phyloP scores from a whole-genome alignment of 2,888 invertebrate genomes.

The Cheilosia pagana region DNA sequence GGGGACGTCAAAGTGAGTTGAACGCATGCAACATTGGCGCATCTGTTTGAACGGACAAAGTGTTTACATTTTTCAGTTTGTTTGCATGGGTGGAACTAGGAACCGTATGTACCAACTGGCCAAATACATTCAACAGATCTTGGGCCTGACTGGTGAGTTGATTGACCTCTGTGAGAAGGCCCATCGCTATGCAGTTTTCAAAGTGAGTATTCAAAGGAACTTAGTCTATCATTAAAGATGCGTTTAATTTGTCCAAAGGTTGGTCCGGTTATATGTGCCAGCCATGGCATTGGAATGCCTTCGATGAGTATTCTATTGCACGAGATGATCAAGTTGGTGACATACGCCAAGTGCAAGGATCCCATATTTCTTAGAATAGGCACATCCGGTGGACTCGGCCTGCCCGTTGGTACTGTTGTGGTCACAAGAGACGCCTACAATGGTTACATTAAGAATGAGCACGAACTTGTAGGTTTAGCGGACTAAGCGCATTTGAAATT shows the following conservation, averaged over 20 bases:
- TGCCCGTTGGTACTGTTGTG: slow-evolving; percentile 95
- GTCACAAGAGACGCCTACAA: slow-evolving; percentile 96
- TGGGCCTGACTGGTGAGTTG: slow-evolving; percentile 91
- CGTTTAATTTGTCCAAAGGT: slow-evolving; percentile 74
- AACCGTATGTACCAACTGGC: slow-evolving; percentile 96
- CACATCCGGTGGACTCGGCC: slow-evolving; percentile 96
- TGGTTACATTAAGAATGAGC: slow-evolving; percentile 90
- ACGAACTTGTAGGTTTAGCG: slow-evolving; percentile 91
- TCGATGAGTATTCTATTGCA: slow-evolving; percentile 98
- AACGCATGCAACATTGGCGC: not conserved
- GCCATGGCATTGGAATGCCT: slow-evolving; percentile 98
- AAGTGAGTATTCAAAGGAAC: slow-evolving; percentile 86
- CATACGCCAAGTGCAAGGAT: slow-evolving; percentile 93
- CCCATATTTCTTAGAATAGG: slow-evolving; percentile 96
- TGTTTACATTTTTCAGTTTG: slow-evolving; percentile 87
- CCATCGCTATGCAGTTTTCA: slow-evolving; percentile 96
- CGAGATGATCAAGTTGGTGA: slow-evolving; percentile 97
- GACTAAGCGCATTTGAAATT: too few relatives aligned
- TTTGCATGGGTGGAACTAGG: slow-evolving; percentile 97
- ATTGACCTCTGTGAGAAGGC: slow-evolving; percentile 93
- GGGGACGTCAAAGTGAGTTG: slow-evolving; percentile 93
- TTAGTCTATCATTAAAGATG: not conserved
- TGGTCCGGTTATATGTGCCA: slow-evolving; percentile 81
- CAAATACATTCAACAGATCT: slow-evolving; percentile 91
- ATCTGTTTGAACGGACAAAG: not conserved